Evolutionary conservation across 2,113 vertebrate species (phyloP), one percentile per base, ranked within the genome.

Genomic region (Macaca fascicularis): DNA sequence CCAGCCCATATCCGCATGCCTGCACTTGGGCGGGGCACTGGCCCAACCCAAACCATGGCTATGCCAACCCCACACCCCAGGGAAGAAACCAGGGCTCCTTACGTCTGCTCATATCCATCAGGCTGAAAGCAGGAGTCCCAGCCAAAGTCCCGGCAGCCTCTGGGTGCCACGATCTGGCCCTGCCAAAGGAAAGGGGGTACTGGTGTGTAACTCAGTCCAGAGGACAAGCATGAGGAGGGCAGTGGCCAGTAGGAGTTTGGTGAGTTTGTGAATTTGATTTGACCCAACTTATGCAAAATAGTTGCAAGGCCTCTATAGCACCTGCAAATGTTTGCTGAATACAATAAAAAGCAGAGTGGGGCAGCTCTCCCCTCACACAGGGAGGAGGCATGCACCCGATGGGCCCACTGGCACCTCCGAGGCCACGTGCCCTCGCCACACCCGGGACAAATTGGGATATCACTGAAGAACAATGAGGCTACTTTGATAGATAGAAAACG

Each of bases 91-190:
- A 27, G 35, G 57, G 74, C 35, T 92, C 96, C 99, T 99, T 98
- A 99, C 99, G 99, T 99, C 98, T 99, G 99, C 81, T 99, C 98
- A 76, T 98, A 99, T 86, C 99, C 99, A 0, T 99, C 99, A 0
- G 99, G 99, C 97, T 99, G 99, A 98, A 99, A 99, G 98, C 99
- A 99, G 17, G 99, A 99, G 98, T 99, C 99, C 99, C 99, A 99
- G 95, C 99, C 99, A 98, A 99, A 99, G 98, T 99, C 99, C 89
- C 99, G 98, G 32, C 99, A 99, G 32, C 99, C 99, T 90, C 99
- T 98, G 38, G 99, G 99, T 69, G 99, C 99, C 86, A 99, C 99
- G 76, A 99, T 99, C 74, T 85, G 91, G 3, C 99, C 99, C 99
- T 99, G 93, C 48, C 95, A 97, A 40, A 90, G 0, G 0, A 96